Conservation (phyloP, 2,113 vertebrate species). For the Pteruthius melanotis region DNA sequence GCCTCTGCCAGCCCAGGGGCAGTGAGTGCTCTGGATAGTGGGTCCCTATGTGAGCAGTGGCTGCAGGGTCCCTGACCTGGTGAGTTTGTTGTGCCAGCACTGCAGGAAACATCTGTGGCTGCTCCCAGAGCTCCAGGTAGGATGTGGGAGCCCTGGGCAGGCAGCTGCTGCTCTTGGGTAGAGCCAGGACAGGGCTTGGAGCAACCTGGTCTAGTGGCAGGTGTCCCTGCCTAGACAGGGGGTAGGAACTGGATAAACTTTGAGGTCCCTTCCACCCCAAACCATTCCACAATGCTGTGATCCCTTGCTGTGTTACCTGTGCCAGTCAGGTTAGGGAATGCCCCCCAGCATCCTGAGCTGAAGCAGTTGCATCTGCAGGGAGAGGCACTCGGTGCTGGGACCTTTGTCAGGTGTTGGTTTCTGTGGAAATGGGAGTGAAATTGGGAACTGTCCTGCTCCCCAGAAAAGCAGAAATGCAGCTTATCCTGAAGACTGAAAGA, state of each 20-base stretch:
- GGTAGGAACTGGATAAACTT: neutral
- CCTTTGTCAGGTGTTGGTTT: neutral
- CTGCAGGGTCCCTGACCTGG: neutral
- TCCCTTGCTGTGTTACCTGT: neutral
- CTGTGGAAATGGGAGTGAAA: neutral
- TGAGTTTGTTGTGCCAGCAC: neutral
- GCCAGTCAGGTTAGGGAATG: neutral
- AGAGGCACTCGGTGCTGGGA: rapidly evolving
- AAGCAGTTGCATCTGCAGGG: neutral
- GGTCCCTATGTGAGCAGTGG: neutral
- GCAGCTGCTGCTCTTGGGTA: rapidly evolving
- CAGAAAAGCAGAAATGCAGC: neutral
- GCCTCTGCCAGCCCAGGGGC: neutral
- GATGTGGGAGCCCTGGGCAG: neutral
- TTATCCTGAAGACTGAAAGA: neutral
- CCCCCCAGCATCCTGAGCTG: neutral
- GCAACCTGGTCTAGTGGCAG: neutral
- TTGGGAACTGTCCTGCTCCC: neutral
- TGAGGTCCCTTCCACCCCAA: neutral
- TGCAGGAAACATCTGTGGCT: neutral
- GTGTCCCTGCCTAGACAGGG: neutral
- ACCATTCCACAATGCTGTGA: neutral
- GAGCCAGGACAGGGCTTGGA: neutral
- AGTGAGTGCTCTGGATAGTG: neutral
- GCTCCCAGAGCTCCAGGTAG: neutral